phyloP scores from a whole-genome alignment of 2,113 vertebrate genomes.

The Oncorhynchus keta region DNA sequence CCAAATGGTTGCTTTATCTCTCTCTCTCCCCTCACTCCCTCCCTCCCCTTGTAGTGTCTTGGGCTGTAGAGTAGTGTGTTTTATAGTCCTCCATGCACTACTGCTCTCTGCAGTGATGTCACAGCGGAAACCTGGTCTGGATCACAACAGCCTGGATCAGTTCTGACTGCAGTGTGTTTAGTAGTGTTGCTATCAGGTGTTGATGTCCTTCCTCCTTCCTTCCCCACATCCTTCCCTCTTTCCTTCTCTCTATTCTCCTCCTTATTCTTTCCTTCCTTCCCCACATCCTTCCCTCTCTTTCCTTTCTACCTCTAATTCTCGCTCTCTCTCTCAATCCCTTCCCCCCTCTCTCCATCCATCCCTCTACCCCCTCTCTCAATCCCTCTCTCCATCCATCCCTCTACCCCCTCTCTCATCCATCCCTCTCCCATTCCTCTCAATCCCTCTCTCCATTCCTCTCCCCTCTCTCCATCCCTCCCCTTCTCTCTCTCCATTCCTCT shows the following conservation, averaged over 20 bases:
- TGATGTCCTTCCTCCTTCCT: not conserved
- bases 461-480: not conserved
- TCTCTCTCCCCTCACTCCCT: not conserved
- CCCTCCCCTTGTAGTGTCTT: not conserved
- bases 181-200: too few species aligned
- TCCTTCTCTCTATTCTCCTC: not conserved
- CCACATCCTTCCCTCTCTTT: too few species aligned
- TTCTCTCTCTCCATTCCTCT: not conserved
- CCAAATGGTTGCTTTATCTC: not conserved
- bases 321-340: too few species aligned
- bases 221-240: not conserved
- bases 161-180: conserved; percentile 1
- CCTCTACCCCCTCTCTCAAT: too few species aligned
- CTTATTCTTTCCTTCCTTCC: too few species aligned
- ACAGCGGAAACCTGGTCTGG: not conserved
- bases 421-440: not conserved
- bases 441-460: not conserved
- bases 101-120: conserved; percentile 16
- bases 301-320: too few species aligned
- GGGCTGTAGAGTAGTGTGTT: not conserved
- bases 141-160: not conserved
- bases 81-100: conserved; percentile 26
- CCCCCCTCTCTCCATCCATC: too few species aligned
- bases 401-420: not conserved
- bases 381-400: too few species aligned